phyloP scores from a whole-genome alignment of 2,113 vertebrate species.

The Prochilodus magdalenae region DNA sequence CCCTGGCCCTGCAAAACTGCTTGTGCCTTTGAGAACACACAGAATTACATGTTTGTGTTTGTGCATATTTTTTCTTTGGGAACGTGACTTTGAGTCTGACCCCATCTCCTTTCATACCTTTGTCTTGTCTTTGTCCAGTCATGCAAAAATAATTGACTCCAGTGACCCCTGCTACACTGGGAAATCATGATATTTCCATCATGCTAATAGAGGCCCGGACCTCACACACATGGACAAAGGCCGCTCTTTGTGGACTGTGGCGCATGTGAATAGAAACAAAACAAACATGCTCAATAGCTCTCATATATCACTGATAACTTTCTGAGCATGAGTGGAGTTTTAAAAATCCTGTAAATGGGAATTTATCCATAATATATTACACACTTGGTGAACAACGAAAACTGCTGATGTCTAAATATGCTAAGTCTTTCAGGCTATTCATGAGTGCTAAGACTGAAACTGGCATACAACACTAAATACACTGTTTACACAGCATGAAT shows the following conservation, averaged over 20 bases:
- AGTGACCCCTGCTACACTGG: not conserved
- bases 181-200: not conserved
- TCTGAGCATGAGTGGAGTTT: not conserved
- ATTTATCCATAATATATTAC: not conserved
- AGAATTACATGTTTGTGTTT: not conserved
- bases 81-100: not conserved
- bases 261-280: not conserved
- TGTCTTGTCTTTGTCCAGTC: slow-evolving; percentile 9
- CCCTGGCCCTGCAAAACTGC: too few relatives aligned
- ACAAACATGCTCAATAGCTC: not conserved
- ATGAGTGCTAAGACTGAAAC: too few relatives aligned
- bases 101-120: not conserved
- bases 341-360: not conserved
- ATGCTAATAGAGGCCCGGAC: not conserved
- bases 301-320: not conserved
- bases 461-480: too few relatives aligned
- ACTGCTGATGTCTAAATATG: too few relatives aligned
- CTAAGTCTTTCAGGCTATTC: too few relatives aligned
- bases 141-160: not conserved
- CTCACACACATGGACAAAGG: not conserved
- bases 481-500: too few relatives aligned
- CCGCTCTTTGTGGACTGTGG: not conserved
- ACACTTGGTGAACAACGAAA: not conserved
- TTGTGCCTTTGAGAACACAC: not conserved
- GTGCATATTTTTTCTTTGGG: not conserved